Percentiles rank a stretch among this genome's conserved stretches.
Evolutionary conservation across 1,140 invertebrate species (phyloP).

Genomic region (Scylla paramamosain): DNA sequence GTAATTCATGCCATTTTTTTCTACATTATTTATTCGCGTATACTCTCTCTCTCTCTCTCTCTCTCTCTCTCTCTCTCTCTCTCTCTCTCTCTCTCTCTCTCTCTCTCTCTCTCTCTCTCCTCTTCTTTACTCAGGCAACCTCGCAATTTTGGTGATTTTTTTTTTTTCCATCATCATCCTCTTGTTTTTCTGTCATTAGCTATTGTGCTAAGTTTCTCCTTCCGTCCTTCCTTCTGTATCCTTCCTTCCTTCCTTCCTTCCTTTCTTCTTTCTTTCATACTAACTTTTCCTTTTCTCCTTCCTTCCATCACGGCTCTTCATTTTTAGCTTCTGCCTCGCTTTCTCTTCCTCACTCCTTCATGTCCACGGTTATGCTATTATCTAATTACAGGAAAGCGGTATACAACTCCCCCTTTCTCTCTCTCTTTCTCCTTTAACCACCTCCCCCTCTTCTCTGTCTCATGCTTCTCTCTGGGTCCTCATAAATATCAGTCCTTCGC

Average conservation of each 20-base stretch:
- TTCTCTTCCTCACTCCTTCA: background rate
- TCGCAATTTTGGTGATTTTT: too few relatives aligned
- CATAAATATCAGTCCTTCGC: background rate
- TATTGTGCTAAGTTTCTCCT: background rate
- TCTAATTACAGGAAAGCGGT: background rate
- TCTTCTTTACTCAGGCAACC: too few relatives aligned
- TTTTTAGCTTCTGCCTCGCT: background rate
- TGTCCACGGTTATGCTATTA: background rate
- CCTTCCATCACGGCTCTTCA: background rate
- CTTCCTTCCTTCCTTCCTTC: background rate
- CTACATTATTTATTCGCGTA: too few relatives aligned
- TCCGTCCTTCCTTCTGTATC: background rate
- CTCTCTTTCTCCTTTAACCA: slow-evolving; percentile 34
- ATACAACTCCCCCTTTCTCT: background rate
- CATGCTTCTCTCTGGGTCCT: background rate
- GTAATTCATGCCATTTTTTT: too few relatives aligned
- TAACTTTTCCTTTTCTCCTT: background rate
- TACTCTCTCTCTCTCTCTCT: too few relatives aligned
- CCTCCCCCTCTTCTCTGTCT: background rate
- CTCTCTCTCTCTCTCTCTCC: too few relatives aligned
- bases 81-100: too few relatives aligned
- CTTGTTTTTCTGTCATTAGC: background rate
- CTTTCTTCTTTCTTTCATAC: too few relatives aligned
- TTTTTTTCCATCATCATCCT: background rate
- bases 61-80: too few relatives aligned